phyloP scores from a whole-genome alignment of 1,140 invertebrate species.

The Gryllus bimaculatus region DNA sequence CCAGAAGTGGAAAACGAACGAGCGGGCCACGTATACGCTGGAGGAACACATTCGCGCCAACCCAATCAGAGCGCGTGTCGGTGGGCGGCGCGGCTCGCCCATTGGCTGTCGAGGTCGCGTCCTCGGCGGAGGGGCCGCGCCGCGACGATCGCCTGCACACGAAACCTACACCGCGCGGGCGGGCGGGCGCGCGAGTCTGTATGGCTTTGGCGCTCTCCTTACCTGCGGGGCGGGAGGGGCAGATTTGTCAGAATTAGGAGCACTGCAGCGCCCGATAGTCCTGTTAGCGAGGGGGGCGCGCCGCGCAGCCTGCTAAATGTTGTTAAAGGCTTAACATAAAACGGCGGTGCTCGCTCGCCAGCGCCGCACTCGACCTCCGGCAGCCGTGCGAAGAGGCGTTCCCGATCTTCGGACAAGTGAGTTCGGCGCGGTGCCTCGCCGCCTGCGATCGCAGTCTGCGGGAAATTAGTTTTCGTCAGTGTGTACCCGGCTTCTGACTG shows the following conservation, averaged over 20 bases:
- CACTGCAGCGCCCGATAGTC: background rate
- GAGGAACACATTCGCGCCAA: too few species aligned
- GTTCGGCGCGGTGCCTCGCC: background rate
- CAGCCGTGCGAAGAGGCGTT: background rate
- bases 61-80: too few species aligned
- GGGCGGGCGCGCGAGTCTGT: background rate
- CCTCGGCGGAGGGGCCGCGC: too few species aligned
- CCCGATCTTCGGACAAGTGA: background rate
- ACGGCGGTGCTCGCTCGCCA: background rate
- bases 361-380: background rate
- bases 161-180: background rate
- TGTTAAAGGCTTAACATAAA: conserved; percentile 5
- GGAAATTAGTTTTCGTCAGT: too few species aligned
- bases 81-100: too few species aligned
- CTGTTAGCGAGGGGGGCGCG: background rate
- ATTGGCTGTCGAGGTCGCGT: too few species aligned
- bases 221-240: background rate
- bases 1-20: too few species aligned
- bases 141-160: too few species aligned
- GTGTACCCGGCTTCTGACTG: too few species aligned
- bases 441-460: background rate
- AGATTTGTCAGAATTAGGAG: background rate
- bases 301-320: background rate
- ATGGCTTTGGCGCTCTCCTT: background rate
- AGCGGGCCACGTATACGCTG: too few species aligned